phyloP scores from a whole-genome alignment of 2,113 vertebrate genomes.

The Regulus satrapa region DNA sequence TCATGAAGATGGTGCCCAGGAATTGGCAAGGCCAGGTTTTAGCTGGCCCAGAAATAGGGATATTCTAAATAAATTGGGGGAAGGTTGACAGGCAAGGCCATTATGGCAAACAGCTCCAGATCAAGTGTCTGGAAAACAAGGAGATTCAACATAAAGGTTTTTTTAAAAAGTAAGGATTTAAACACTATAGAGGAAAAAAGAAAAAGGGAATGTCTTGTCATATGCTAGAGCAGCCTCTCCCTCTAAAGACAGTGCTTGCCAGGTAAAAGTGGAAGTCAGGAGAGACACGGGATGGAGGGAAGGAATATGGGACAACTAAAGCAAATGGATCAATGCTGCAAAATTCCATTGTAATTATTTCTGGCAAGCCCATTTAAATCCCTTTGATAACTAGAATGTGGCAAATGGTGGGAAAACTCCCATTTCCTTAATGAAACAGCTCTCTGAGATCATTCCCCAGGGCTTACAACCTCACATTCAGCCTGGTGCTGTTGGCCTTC shows the following conservation, averaged over 20 bases:
- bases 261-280: not conserved
- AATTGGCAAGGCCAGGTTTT: not conserved
- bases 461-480: not conserved
- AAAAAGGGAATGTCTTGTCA: not conserved
- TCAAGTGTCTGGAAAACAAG: not conserved
- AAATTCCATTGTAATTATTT: not conserved
- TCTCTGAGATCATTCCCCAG: not conserved
- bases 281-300: not conserved
- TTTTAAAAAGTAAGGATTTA: not conserved
- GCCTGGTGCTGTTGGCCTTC: not conserved
- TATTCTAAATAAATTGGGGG: not conserved
- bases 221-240: not conserved
- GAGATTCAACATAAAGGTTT: not conserved
- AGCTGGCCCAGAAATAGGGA: not conserved
- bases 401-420: not conserved
- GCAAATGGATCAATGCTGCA: not conserved
- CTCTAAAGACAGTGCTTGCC: not conserved
- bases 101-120: not conserved
- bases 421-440: not conserved
- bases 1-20: not conserved
- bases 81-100: not conserved
- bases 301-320: not conserved
- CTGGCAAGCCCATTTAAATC: not conserved
- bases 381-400: not conserved
- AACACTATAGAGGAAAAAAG: not conserved